Evolutionary conservation across 2,113 vertebrate genomes (phyloP), one percentile per base, ranked within the genome.

Genomic region (Callopanchax toddi): DNA sequence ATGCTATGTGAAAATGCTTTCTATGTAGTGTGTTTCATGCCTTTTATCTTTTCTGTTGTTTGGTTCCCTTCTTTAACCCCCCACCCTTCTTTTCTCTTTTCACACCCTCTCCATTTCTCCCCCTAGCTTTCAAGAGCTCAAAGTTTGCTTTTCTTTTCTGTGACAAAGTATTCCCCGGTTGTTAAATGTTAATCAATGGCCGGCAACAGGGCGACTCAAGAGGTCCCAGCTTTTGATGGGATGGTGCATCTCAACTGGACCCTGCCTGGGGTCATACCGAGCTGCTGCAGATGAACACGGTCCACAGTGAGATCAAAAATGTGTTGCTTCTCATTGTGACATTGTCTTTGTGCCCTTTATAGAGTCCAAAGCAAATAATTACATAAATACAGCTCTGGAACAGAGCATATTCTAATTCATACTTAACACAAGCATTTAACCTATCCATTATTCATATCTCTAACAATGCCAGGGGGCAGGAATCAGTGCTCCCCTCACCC

Each of bases 1-100:
- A 66, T 48, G 63, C 88, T 82, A 75, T 88, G 90, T 88, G 89
- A 87, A 90, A 91, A 89, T 82, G 85, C 85, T 88, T 91, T 83
- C 87, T 87, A 77, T 89, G 86, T 86, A 79, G n/a, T n/a, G 84
- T 75, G 80, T 62, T 85, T 85, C 78, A 68, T 73, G 61, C 62
- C 69, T 56, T 34, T 54, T 23, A 46, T 45, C 74, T 82, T 82
- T 68, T 71, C 54, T 67, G 46, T 37, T 34, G 42, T 37, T 0
- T 11, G 1, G 40, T 54, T 73, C 54, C 69, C 21, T 77, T 56
- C 58, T 67, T 65, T 74, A 48, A 59, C 60, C 53, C 71, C 48
- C 72, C n/a, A n/a, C n/a, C n/a, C 58, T 15, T 16, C 10, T 70
- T 52, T 69, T 37, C 51, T 62, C 56, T 60, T 68, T 23, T 74